These are phyloP conservation scores for Listronotus bonariensis DNA, from an alignment of 1,140 invertebrate species.

Conservation along the genomic window DNA sequence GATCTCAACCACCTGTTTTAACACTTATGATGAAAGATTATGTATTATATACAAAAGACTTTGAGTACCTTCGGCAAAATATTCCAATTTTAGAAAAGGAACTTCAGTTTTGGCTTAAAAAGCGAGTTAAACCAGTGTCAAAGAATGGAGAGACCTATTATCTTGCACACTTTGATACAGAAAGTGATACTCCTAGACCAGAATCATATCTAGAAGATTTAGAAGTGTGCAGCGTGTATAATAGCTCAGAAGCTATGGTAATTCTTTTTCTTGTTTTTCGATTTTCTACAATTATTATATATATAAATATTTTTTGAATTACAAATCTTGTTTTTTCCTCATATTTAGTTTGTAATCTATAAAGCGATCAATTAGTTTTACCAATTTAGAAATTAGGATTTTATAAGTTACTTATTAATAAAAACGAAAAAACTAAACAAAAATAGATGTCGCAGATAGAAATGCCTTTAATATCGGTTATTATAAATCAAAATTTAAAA, in stretches of 20 bases:
- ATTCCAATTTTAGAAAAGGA: constrained; percentile 70
- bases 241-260: constrained; percentile 50
- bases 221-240: constrained; percentile 46
- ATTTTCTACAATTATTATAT: too few species aligned
- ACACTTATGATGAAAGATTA: constrained; percentile 78
- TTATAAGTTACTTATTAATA: too few species aligned
- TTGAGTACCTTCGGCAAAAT: constrained; percentile 64
- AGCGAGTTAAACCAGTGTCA: constrained; percentile 60
- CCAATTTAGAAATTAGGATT: too few species aligned
- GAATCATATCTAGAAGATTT: constrained; percentile 74
- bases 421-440: too few species aligned
- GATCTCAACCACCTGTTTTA: constrained; percentile 81
- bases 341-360: too few species aligned
- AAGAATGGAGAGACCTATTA: constrained; percentile 62
- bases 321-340: too few species aligned
- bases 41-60: constrained; percentile 67
- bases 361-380: too few species aligned
- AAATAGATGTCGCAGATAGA: too few species aligned
- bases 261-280: too few species aligned
- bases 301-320: too few species aligned
- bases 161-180: constrained; percentile 63
- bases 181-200: constrained; percentile 73
- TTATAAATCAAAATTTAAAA: too few species aligned
- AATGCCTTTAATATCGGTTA: too few species aligned
- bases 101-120: constrained; percentile 67